phyloP scores from a whole-genome alignment of 2,113 vertebrate species.

The Astur gentilis region DNA sequence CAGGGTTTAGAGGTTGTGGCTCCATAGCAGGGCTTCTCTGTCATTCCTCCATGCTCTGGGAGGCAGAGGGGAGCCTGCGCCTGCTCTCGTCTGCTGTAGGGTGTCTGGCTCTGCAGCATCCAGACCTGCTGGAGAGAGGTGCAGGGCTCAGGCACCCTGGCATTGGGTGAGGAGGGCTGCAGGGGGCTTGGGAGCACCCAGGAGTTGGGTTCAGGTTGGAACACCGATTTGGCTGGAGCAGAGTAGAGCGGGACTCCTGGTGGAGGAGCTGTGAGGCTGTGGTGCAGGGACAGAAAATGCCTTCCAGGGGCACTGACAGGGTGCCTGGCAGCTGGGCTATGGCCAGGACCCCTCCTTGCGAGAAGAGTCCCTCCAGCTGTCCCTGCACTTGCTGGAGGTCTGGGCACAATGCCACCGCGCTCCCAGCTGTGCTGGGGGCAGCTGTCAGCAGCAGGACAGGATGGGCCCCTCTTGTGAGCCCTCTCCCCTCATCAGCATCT shows the following conservation, averaged over 20 bases:
- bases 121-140: neutral
- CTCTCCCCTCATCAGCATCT: neutral
- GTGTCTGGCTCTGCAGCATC: neutral
- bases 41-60: accelerated
- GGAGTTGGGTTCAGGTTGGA: neutral
- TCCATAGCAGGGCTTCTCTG: neutral
- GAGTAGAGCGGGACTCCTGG: accelerated
- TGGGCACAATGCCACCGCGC: accelerated
- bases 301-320: neutral
- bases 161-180: accelerated
- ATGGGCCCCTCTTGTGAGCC: accelerated
- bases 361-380: neutral
- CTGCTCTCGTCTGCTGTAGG: neutral
- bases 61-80: neutral
- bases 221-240: neutral
- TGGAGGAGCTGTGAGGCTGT: neutral
- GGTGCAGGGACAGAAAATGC: neutral
- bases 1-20: accelerated
- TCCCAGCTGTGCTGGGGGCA: neutral
- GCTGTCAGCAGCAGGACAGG: neutral
- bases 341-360: neutral
- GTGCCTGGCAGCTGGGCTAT: neutral
- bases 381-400: neutral
- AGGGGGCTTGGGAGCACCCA: neutral
- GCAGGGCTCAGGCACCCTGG: neutral